phyloP scores from a whole-genome alignment of 2,113 vertebrate genomes.

The Chionis minor region DNA sequence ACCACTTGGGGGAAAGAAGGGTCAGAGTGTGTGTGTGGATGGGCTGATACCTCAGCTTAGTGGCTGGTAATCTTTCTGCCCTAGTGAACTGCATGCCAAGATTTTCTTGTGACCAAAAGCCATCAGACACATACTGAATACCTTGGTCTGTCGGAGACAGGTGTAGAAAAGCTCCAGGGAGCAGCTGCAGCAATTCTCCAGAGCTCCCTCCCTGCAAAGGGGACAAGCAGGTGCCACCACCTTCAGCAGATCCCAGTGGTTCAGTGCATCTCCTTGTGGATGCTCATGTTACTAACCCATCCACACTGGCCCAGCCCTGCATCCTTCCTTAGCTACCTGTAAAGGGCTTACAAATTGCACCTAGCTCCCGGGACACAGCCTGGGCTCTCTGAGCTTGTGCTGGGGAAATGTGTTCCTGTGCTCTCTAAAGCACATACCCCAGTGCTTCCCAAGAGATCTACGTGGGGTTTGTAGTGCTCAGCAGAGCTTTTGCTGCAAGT shows the following conservation, averaged over 20 bases:
- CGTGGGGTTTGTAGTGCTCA: background rate
- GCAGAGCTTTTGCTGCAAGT: background rate
- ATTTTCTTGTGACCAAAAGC: background rate
- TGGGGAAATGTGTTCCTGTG: background rate
- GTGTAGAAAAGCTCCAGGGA: background rate
- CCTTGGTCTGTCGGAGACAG: background rate
- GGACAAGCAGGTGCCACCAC: background rate
- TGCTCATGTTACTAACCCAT: background rate
- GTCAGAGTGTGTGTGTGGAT: background rate
- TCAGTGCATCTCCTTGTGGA: background rate
- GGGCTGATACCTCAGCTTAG: background rate
- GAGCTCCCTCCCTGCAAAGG: background rate
- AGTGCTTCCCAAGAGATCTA: background rate
- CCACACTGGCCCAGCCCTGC: background rate
- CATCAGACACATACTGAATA: background rate
- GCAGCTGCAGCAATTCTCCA: background rate
- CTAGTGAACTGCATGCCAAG: background rate
- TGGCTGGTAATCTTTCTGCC: background rate
- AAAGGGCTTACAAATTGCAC: background rate
- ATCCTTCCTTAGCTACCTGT: background rate
- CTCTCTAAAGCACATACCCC: background rate
- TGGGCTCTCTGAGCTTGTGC: background rate
- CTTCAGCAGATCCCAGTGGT: background rate
- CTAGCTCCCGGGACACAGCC: background rate
- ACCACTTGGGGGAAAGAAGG: background rate